Percentiles rank a stretch among this genome's conserved stretches.
These are phyloP conservation scores for Limnephilus auricula DNA, from an alignment of 2,888 invertebrate genomes.

Conservation along the genomic window DNA sequence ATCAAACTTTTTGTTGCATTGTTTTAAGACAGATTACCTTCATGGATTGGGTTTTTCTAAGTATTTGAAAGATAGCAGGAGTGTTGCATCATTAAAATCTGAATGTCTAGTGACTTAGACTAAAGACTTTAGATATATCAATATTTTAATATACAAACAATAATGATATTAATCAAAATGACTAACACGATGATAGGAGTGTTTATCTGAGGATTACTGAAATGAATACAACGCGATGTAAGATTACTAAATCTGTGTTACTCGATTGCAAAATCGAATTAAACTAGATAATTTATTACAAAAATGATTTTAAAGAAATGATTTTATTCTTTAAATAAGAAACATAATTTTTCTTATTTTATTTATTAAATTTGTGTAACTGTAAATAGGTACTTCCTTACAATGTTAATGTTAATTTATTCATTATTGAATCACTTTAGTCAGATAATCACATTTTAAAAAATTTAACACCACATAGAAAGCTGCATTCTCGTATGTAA, in stretches of 20 bases:
- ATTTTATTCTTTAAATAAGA: no score
- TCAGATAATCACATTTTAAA: no score
- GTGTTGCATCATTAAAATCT: not conserved
- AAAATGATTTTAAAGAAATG: no score
- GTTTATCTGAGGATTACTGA: not conserved
- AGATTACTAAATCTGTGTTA: not conserved
- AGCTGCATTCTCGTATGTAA: no score
- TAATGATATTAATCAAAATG: not conserved
- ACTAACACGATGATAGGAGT: not conserved
- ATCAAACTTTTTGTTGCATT: no score
- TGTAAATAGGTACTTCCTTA: not conserved
- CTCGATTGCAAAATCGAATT: not conserved
- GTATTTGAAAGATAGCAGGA: not conserved
- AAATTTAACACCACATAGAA: no score
- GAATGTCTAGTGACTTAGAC: not conserved
- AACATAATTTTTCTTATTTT: not conserved
- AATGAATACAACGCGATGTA: not conserved
- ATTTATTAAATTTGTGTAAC: not conserved
- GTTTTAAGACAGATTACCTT: no score
- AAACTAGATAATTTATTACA: not conserved
- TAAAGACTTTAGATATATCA: not conserved
- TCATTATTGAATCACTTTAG: no score
- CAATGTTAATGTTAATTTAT: no score
- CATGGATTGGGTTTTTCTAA: not conserved
- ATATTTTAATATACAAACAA: not conserved